phyloP scores from a whole-genome alignment of 1,140 invertebrate genomes.

The Trigoniulus corallinus region DNA sequence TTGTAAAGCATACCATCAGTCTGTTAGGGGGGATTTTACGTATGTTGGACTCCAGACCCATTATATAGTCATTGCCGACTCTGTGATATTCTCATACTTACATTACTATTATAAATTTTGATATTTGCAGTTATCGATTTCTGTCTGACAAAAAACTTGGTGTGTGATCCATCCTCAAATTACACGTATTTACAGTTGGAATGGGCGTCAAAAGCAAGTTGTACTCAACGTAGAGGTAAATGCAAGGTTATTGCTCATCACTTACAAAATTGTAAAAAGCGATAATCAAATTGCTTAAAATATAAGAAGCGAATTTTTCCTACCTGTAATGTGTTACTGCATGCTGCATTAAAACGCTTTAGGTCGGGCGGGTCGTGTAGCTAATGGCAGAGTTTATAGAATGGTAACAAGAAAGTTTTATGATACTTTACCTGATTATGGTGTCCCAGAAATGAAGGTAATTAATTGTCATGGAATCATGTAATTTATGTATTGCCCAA shows the following conservation, averaged over 20 bases:
- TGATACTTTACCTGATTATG: constrained; percentile 18
- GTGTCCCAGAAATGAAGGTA: constrained; percentile 17
- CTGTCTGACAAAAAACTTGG: constrained; percentile 71
- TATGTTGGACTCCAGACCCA: no score
- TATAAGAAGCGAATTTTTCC: background rate
- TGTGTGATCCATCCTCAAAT: constrained; percentile 53
- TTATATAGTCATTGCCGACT: no score
- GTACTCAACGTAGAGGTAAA: constrained; percentile 56
- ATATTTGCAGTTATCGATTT: constrained; percentile 73
- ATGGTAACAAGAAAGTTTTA: constrained; percentile 60
- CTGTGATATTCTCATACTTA: no score
- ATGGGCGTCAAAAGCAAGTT: constrained; percentile 82
- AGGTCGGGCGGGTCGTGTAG: constrained; percentile 73
- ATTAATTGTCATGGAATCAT: background rate
- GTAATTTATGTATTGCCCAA: background rate
- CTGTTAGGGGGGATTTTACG: no score
- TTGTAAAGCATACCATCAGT: no score
- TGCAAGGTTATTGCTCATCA: no score
- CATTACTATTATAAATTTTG: no score
- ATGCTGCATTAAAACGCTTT: no score
- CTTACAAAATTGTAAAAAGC: background rate
- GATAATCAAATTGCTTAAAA: background rate
- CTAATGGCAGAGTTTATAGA: constrained; percentile 70
- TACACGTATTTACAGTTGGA: constrained; percentile 56
- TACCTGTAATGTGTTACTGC: no score